phyloP scores from a whole-genome alignment of 1,140 invertebrate species.

The Listronotus oregonensis region DNA sequence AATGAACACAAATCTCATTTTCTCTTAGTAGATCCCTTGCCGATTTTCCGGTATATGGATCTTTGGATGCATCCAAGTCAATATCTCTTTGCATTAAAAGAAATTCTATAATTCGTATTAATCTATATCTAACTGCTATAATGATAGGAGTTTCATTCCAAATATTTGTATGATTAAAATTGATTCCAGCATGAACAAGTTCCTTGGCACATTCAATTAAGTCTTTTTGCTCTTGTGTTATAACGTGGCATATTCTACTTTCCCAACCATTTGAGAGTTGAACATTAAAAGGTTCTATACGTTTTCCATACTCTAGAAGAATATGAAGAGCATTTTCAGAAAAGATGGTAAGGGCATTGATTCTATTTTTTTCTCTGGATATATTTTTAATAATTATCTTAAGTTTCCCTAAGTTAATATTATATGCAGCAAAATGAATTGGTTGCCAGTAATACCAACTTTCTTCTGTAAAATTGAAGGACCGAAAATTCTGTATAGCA shows the following conservation, averaged over 20 bases:
- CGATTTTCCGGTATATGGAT: slow-evolving; percentile 19
- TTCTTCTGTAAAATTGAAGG: slow-evolving; percentile 19
- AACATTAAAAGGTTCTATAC: slow-evolving; percentile 23
- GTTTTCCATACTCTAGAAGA: slow-evolving; percentile 33
- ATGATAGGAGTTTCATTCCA: slow-evolving; percentile 41
- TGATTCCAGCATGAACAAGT: slow-evolving; percentile 33
- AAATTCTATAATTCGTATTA: slow-evolving; percentile 24
- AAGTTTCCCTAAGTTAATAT: slow-evolving; percentile 21
- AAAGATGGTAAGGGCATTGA: slow-evolving; percentile 33
- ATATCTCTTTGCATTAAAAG: slow-evolving; percentile 20
- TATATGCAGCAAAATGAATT: slow-evolving; percentile 37
- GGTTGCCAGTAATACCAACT: slow-evolving; percentile 40
- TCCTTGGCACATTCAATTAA: slow-evolving; percentile 31
- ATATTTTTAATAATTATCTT: slow-evolving; percentile 11
- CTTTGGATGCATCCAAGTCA: slow-evolving; percentile 35
- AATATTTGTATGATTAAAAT: slow-evolving; percentile 40
- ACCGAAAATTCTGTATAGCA: not conserved
- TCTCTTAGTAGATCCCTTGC: slow-evolving; percentile 33
- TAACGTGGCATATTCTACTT: slow-evolving; percentile 27
- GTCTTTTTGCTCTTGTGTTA: slow-evolving; percentile 25
- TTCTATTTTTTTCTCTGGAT: not conserved
- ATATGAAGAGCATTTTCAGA: slow-evolving; percentile 44
- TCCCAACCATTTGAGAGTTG: slow-evolving; percentile 36
- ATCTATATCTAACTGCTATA: slow-evolving; percentile 35
- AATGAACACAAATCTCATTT: slow-evolving; percentile 23